Evolutionary conservation across 2,113 vertebrate species (phyloP), one percentile per base, ranked within the genome.

Genomic region (Mesitornis unicolor): DNA sequence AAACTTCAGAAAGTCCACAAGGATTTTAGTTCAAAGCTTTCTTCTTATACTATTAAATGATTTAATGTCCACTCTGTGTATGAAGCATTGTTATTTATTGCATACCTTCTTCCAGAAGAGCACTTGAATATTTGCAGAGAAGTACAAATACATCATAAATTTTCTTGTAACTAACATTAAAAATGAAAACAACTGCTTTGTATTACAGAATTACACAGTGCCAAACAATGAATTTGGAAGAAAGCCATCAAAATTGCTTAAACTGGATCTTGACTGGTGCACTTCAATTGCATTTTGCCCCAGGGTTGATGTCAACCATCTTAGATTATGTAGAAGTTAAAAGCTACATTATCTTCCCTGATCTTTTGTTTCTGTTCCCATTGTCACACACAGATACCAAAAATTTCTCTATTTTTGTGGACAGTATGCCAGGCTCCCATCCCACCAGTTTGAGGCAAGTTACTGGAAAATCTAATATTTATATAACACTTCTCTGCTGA

Each of bases 111-210:
- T 96, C 93, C 91, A 92, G 79, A 92, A 79, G 74, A 97, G 53
- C 70, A 80, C 57, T 97, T 91, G 64, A 93, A 40, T 88, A 91
- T 94, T 93, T 95, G 84, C 69, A 54, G 38, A 75, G 76, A 86
- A 92, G 35, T 74, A 76, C 29, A 94, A 94, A 56, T 88, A 81
- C 36, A 29, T 50, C 56, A 89, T 94, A 71, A 94, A 93, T 84
- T 89, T 94, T 86, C 65, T 53, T 95, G 90, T 86, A 78, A 94
- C 33, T 51, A 85, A 87, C 10, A 8, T 35, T 87, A 87, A 77
- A 96, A 95, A 95, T 47, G 50, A 81, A 90, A 97, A 90, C 79
- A 97, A 97, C 57, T 93, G 71, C n/a, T 96, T 92, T 96, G 51
- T 80, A 88, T 90, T 95, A 85, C 96, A 86, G 43, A 45, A 93